Percentiles rank a stretch among this genome's conserved stretches.
Conservation (phyloP, 2,797 vertebrate genomes). For the Peromyscus aztecus region DNA sequence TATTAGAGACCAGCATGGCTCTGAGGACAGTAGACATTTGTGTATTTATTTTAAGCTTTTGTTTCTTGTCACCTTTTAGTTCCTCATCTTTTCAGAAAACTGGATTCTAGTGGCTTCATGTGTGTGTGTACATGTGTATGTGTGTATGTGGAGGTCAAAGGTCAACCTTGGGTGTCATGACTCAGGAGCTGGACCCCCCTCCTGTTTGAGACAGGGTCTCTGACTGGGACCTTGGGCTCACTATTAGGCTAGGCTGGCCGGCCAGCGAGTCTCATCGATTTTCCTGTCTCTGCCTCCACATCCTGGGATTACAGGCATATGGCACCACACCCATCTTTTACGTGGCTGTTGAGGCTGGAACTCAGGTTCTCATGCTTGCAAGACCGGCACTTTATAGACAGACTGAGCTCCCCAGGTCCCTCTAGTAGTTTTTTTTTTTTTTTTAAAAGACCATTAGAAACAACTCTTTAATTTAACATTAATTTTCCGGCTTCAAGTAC, state of each 20-base stretch:
- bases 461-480: slow-evolving; percentile 2
- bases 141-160: not conserved
- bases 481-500: slow-evolving; percentile 54
- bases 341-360: not conserved
- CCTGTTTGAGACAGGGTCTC: not conserved
- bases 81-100: slow-evolving; percentile 47
- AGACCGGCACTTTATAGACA: not conserved
- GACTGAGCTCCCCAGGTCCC: not conserved
- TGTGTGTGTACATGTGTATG: not conserved
- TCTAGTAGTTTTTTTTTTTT: not conserved
- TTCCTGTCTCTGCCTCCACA: not conserved
- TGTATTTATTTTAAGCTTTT: slow-evolving; percentile 32
- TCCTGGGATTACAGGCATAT: not conserved
- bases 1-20: not conserved
- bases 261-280: not conserved
- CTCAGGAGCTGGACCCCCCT: not conserved
- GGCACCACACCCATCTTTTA: not conserved
- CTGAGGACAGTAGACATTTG: not conserved
- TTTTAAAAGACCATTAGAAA: slow-evolving; percentile 8
- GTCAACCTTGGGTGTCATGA: not conserved
- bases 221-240: not conserved
- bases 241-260: not conserved
- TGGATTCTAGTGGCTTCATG: slow-evolving; percentile 24
- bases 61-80: slow-evolving; percentile 51
- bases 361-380: not conserved